Conservation (phyloP, 2,888 invertebrate genomes). For the Drosophila buzzatii region DNA sequence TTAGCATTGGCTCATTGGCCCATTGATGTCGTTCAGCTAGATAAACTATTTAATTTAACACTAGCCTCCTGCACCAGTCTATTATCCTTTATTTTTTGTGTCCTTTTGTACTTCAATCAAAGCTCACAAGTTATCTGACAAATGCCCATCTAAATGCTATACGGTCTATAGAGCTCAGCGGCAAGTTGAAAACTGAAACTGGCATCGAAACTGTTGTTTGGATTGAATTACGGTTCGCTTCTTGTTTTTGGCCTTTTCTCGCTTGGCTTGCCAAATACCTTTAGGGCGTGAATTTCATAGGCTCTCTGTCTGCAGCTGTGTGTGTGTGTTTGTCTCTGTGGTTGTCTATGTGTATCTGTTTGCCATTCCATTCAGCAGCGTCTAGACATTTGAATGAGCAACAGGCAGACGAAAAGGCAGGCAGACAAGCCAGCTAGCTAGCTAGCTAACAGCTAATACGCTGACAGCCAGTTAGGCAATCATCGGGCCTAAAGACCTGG, state of each 20-base stretch:
- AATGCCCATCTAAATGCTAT: constrained; percentile 70
- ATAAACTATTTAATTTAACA: constrained; percentile 58
- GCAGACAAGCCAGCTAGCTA: not conserved
- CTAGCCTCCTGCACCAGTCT: constrained; percentile 4
- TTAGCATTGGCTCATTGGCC: constrained; percentile 11
- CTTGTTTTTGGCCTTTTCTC: constrained; percentile 57
- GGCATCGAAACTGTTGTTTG: constrained; percentile 70
- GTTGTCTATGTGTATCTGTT: constrained; percentile 20
- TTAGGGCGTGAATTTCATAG: constrained; percentile 16
- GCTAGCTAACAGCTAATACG: not conserved
- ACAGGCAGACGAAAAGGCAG: constrained; percentile 9
- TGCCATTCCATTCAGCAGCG: constrained; percentile 41
- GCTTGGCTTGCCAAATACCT: constrained; percentile 34
- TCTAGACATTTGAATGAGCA: constrained; percentile 66
- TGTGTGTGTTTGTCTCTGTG: constrained; percentile 16
- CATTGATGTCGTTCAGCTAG: constrained; percentile 48
- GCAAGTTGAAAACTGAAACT: constrained; percentile 30
- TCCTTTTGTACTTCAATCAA: constrained; percentile 56
- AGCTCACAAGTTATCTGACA: constrained; percentile 69
- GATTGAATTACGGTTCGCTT: constrained; percentile 74
- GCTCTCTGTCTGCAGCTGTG: not conserved
- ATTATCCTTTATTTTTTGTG: constrained; percentile 11
- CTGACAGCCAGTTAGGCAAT: not conserved
- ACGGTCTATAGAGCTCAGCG: not conserved
- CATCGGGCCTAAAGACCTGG: constrained; percentile 28